Percentiles rank a stretch among this genome's conserved stretches.
Conservation (phyloP, 2,797 vertebrate species). For the Leucoraja ocellata region DNA sequence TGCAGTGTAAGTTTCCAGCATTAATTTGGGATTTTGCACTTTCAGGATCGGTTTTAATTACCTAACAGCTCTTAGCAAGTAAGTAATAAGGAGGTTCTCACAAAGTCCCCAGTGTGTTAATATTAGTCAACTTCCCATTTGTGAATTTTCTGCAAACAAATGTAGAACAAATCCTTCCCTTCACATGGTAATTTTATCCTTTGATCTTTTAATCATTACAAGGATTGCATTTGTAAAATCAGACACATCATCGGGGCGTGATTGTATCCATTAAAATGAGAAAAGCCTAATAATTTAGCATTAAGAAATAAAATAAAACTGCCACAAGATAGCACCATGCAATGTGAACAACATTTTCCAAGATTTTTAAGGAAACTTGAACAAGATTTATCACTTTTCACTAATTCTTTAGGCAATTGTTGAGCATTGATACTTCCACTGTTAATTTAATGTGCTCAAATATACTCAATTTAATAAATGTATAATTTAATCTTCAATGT, state of each 20-base stretch:
- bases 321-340: slow-evolving; percentile 15
- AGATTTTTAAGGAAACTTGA: not conserved
- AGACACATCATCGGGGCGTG: not conserved
- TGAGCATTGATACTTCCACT: not conserved
- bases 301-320: not conserved
- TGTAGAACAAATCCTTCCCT: not conserved
- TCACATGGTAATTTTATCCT: not conserved
- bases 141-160: not conserved
- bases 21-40: not conserved
- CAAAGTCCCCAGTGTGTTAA: not conserved
- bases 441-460: not conserved
- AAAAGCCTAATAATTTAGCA: not conserved
- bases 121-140: not conserved
- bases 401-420: not conserved
- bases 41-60: not conserved
- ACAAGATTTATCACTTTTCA: not conserved
- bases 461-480: not conserved
- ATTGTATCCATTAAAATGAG: not conserved
- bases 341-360: not conserved
- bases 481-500: not conserved
- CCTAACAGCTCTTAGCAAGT: not conserved
- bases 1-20: not conserved
- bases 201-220: not conserved
- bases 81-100: not conserved
- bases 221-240: not conserved